Conservation (phyloP, 2,888 invertebrate genomes). For the Tetragnatha montana region DNA sequence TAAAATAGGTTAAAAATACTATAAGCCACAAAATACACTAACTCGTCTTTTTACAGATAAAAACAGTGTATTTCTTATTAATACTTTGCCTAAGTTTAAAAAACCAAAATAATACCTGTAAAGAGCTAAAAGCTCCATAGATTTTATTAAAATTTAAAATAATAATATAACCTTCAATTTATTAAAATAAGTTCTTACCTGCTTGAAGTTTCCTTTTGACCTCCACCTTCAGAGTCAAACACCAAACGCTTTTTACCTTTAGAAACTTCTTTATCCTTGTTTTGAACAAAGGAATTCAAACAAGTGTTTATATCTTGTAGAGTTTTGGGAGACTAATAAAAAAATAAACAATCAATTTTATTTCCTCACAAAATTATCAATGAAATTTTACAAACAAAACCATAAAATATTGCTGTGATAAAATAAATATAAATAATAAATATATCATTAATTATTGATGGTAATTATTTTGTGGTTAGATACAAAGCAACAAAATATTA, state of each 20-base stretch:
- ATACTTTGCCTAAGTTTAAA: not conserved
- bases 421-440: not conserved
- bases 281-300: slow-evolving; percentile 26
- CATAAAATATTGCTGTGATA: not conserved
- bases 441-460: not conserved
- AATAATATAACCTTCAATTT: not conserved
- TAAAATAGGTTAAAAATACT: too few relatives aligned
- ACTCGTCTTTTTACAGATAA: too few relatives aligned
- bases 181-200: not conserved
- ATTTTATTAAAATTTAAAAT: not conserved
- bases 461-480: not conserved
- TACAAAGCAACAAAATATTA: not conserved
- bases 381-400: not conserved
- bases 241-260: slow-evolving; percentile 42
- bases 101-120: too few relatives aligned
- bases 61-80: not conserved
- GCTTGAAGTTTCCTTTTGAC: not conserved
- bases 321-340: slow-evolving; percentile 45
- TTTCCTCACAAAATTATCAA: not conserved
- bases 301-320: slow-evolving; percentile 36
- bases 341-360: not conserved
- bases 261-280: slow-evolving; percentile 13
- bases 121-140: not conserved
- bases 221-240: slow-evolving; percentile 29
- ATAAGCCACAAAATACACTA: too few relatives aligned